These are phyloP conservation scores for Echinometra lucunter DNA, from an alignment of 53 echinoderm and acorn worm genomes.

Conservation along the genomic window DNA sequence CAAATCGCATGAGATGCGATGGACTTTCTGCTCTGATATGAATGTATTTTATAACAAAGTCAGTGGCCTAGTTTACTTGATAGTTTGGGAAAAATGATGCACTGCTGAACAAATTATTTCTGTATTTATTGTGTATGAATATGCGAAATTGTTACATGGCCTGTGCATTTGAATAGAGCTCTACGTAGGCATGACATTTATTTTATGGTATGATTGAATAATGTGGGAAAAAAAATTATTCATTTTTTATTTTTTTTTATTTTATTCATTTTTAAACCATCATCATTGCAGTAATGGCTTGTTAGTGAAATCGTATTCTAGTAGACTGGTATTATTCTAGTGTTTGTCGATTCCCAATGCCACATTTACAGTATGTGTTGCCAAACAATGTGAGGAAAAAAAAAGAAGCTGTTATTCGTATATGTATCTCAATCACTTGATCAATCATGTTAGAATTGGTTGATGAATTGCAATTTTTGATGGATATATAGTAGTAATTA, in stretches of 20 bases:
- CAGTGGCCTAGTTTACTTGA: not conserved
- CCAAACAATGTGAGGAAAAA: not conserved
- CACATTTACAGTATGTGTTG: slow-evolving; percentile 36
- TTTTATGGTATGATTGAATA: slow-evolving; percentile 14
- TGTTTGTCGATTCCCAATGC: slow-evolving; percentile 6
- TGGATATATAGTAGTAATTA: not conserved
- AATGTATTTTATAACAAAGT: slow-evolving; percentile 10
- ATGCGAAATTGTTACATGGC: slow-evolving; percentile 22
- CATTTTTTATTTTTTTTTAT: not conserved
- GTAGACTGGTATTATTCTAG: slow-evolving; percentile 11
- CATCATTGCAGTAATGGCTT: not conserved
- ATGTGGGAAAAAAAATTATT: not conserved
- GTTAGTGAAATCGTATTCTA: slow-evolving; percentile 27
- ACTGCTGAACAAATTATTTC: slow-evolving; percentile 46
- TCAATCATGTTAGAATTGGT: slow-evolving; percentile 7
- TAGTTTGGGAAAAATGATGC: slow-evolving; percentile 15
- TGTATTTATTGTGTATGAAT: slow-evolving; percentile 55
- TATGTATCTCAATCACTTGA: slow-evolving; percentile 15
- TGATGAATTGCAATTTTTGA: slow-evolving; percentile 25
- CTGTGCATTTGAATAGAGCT: slow-evolving; percentile 39
- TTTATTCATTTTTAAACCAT: not conserved
- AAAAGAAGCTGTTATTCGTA: slow-evolving; percentile 16
- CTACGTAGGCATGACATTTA: not conserved
- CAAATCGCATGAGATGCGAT: not conserved
- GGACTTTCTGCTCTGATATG: not conserved